A percentile compares a stretch with the other conserved stretches of the same genome.
Evolutionary conservation across 53 echinoderm and acorn worm genomes (phyloP).

Genomic region (Echinometra lucunter): DNA sequence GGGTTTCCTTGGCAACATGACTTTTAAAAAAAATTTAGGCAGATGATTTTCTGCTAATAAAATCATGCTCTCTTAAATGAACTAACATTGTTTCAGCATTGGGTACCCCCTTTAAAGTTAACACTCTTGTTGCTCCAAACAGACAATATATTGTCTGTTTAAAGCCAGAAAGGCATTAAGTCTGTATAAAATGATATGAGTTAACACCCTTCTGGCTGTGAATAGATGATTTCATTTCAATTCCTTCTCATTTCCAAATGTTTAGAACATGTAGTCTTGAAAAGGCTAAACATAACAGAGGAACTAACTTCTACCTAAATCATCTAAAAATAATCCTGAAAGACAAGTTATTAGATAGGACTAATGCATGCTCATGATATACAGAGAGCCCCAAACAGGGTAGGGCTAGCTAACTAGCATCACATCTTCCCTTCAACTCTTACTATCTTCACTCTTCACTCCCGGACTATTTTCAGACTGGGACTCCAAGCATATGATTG

Average conservation of each 20-base stretch:
- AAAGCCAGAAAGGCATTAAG: too few species aligned
- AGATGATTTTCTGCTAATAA: too few species aligned
- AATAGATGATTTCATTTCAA: neutral
- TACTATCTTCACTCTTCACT: conserved; percentile 42
- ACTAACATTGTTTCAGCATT: too few species aligned
- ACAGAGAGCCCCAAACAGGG: conserved; percentile 14
- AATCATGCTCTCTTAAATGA: too few species aligned
- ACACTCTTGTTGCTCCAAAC: too few species aligned
- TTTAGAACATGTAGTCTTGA: neutral
- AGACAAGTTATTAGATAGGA: conserved; percentile 30
- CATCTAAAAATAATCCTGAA: conserved; percentile 5
- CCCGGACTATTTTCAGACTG: conserved; percentile 49
- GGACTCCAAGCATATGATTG: conserved; percentile 32
- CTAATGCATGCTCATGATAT: neutral
- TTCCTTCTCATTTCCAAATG: neutral
- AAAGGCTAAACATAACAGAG: neutral
- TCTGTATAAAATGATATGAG: too few species aligned
- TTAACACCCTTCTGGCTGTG: too few species aligned
- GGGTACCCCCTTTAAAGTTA: too few species aligned
- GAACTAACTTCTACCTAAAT: neutral
- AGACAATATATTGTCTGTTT: too few species aligned
- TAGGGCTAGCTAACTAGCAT: conserved; percentile 38
- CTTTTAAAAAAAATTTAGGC: too few species aligned
- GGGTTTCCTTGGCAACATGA: too few species aligned
- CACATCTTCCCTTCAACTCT: neutral